Conservation (phyloP, 2,113 vertebrate genomes). For the Neolamprologus longior region DNA sequence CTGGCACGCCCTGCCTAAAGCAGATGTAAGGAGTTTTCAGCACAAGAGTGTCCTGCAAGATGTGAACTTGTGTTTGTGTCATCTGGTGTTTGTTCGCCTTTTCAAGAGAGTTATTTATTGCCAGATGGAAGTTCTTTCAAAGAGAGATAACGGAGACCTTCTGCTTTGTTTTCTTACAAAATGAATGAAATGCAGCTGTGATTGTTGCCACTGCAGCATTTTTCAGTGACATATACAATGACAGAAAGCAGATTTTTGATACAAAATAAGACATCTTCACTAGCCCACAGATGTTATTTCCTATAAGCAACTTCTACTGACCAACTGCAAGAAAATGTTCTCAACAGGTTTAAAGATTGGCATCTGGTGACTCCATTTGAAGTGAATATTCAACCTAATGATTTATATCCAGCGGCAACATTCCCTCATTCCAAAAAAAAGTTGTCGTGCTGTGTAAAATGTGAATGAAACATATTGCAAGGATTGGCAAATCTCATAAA, state of each 20-base stretch:
- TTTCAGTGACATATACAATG: neutral
- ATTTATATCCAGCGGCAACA: neutral
- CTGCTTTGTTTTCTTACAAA: neutral
- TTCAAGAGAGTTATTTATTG: neutral
- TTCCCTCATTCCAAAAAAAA: neutral
- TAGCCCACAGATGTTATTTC: neutral
- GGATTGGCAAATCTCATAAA: neutral
- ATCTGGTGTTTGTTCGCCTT: neutral
- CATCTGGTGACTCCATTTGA: neutral
- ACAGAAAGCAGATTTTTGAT: rapidly evolving
- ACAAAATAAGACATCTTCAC: neutral
- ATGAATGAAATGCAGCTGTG: neutral
- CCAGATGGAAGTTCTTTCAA: neutral
- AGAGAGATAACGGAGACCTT: neutral
- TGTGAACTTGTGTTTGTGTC: neutral
- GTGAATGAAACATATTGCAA: neutral
- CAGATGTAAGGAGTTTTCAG: constrained; percentile 11
- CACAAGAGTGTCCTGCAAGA: neutral
- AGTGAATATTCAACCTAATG: rapidly evolving
- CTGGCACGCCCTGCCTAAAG: neutral
- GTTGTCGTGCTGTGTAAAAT: neutral
- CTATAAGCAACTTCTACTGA: neutral
- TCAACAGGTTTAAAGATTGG: neutral
- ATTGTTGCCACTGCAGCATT: neutral
- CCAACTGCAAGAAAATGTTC: neutral